Conservation (phyloP, 2,113 vertebrate genomes). For the Pterocles burchelli region DNA sequence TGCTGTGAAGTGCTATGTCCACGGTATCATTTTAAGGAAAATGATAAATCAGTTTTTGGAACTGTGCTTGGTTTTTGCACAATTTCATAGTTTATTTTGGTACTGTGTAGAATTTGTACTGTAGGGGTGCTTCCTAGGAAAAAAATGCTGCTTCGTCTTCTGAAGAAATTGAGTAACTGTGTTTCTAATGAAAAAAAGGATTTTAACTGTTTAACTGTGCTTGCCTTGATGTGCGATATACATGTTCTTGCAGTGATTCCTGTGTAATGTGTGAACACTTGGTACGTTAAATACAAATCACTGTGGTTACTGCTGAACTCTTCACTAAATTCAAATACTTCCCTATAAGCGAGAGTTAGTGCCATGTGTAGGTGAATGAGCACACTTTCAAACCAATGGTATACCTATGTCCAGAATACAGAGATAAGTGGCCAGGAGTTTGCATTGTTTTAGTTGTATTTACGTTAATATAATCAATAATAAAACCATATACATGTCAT, state of each 20-base stretch:
- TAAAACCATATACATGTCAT: neutral
- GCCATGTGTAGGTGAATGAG: neutral
- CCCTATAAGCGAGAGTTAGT: neutral
- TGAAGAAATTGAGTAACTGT: rapidly evolving
- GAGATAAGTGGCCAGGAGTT: neutral
- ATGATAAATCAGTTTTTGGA: neutral
- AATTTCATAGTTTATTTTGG: neutral
- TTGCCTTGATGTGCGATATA: neutral
- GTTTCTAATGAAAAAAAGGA: neutral
- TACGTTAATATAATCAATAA: neutral
- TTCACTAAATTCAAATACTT: neutral
- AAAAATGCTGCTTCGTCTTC: neutral
- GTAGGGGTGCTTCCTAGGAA: neutral
- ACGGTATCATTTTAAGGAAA: neutral
- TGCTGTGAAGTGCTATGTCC: neutral
- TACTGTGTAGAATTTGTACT: neutral
- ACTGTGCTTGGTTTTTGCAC: neutral
- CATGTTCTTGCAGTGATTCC: neutral
- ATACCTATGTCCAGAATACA: neutral
- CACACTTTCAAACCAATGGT: neutral
- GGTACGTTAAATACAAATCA: neutral
- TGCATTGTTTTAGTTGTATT: neutral
- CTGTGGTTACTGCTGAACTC: neutral
- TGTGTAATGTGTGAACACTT: neutral
- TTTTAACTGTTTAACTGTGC: neutral